Conservation (phyloP, 1,140 invertebrate genomes). For the Leptopilina boulardi region DNA sequence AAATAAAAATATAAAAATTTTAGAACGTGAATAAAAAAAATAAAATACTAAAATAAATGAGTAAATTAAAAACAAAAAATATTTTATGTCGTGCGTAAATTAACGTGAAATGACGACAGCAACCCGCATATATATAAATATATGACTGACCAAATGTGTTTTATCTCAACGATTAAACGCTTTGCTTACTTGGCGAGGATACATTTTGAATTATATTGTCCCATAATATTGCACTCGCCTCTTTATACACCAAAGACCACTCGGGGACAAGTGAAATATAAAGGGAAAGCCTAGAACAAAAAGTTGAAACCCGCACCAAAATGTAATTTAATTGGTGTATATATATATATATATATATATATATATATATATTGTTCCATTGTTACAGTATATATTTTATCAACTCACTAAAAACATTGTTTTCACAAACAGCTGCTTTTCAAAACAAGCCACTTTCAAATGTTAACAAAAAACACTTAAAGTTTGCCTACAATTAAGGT, state of each 20-base stretch:
- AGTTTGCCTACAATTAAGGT: too few species aligned
- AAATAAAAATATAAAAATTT: too few species aligned
- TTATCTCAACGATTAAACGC: conserved; percentile 31
- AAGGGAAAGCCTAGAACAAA: conserved; percentile 16
- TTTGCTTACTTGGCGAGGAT: conserved; percentile 6
- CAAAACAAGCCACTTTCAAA: too few species aligned
- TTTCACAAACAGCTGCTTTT: too few species aligned
- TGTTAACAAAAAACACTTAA: too few species aligned
- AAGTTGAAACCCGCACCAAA: background rate
- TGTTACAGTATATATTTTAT: too few species aligned
- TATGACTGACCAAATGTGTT: conserved; percentile 17
- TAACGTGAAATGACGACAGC: conserved; percentile 4
- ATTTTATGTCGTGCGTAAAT: conserved; percentile 4
- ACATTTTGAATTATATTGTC: conserved; percentile 25
- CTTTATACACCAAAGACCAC: conserved; percentile 25
- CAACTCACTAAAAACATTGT: too few species aligned
- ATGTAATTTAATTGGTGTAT: background rate
- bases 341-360: too few species aligned
- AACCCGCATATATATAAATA: too few species aligned
- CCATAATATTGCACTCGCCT: background rate
- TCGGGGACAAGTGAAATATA: background rate
- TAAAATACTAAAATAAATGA: background rate
- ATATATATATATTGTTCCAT: too few species aligned
- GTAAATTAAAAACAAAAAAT: too few species aligned
- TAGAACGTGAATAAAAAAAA: too few species aligned